These are phyloP conservation scores for Poeciliopsis infans DNA, from an alignment of 2,797 vertebrate species.

Conservation along the genomic window DNA sequence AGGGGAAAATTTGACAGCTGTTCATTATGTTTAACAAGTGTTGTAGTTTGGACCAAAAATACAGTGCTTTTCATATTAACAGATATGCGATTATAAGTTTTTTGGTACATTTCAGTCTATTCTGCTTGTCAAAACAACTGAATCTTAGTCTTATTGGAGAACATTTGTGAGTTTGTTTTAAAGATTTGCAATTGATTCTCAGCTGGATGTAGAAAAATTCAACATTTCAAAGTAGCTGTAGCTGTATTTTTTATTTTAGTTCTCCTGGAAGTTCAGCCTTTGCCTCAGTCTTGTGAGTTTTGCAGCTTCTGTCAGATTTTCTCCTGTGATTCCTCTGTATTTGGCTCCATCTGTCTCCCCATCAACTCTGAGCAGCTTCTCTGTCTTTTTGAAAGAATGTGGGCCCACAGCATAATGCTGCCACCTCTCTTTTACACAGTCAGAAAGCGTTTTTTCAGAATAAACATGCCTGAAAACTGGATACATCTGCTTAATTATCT, in stretches of 20 bases:
- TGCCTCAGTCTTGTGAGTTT: neutral
- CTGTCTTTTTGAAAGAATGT: neutral
- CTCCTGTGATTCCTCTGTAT: neutral
- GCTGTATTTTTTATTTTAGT: neutral
- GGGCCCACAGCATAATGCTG: neutral
- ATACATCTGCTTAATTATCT: neutral
- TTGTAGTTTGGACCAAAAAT: neutral
- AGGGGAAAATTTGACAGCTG: neutral
- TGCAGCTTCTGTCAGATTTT: neutral
- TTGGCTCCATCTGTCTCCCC: neutral
- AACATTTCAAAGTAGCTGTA: neutral
- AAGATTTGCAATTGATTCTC: neutral
- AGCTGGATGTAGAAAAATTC: neutral
- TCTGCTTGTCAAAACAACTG: neutral
- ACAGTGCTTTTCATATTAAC: neutral
- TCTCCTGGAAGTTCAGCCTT: neutral
- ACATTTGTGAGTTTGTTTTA: neutral
- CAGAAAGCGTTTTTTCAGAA: neutral
- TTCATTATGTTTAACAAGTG: neutral
- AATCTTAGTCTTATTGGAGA: neutral
- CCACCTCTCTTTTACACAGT: neutral
- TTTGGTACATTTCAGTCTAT: neutral
- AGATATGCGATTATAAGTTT: neutral
- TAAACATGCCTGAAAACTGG: neutral
- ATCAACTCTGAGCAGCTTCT: neutral